These are phyloP conservation scores for Drosophila malerkotliana DNA, from an alignment of 1,140 invertebrate genomes.

Conservation along the genomic window DNA sequence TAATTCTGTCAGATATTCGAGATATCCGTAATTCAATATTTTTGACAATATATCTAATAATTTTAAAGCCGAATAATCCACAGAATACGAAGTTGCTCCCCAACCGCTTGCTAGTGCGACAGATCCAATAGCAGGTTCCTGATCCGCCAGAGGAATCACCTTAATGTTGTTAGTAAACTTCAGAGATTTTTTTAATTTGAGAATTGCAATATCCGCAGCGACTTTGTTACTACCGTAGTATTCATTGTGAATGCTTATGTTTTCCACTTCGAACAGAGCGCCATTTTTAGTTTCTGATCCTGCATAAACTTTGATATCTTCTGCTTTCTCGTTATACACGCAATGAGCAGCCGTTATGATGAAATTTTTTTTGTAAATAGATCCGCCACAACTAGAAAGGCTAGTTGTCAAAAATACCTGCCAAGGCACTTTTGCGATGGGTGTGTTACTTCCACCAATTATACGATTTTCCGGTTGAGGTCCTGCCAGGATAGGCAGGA, in stretches of 20 bases:
- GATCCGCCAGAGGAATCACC: too few species aligned
- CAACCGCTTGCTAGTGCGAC: too few species aligned
- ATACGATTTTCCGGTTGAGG: conserved; percentile 9
- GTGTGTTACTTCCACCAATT: conserved; percentile 40
- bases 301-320: conserved; percentile 2
- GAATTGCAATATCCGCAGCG: not conserved
- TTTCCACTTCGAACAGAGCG: not conserved
- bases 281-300: conserved; percentile 21
- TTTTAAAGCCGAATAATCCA: too few species aligned
- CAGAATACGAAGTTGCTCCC: too few species aligned
- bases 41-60: too few species aligned
- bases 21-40: too few species aligned
- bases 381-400: conserved; percentile 85
- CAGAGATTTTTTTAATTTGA: too few species aligned
- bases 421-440: conserved; percentile 85
- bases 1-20: too few species aligned
- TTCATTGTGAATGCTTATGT: not conserved
- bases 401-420: conserved; percentile 84
- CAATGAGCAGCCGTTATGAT: conserved; percentile 87
- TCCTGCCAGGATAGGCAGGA: not conserved
- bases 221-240: not conserved
- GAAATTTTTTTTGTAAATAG: conserved; percentile 84
- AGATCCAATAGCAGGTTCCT: too few species aligned
- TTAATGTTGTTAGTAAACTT: too few species aligned
- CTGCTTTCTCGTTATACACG: not conserved